Evolutionary conservation across 2,113 vertebrate species (phyloP), one percentile per base, ranked within the genome.

Genomic region (Mystacornis crossleyi): DNA sequence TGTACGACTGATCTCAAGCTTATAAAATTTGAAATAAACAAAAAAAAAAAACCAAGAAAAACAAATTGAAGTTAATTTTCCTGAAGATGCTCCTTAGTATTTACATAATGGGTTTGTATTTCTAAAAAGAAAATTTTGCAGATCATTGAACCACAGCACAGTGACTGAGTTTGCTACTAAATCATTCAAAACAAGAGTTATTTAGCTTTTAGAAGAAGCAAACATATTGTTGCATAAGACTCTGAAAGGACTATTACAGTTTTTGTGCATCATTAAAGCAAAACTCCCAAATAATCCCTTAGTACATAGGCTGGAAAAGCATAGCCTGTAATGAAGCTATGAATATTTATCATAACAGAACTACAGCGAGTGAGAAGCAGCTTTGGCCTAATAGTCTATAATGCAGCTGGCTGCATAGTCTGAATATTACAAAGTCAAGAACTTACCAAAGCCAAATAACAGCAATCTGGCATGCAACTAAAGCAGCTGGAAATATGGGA

Each of bases 91-190:
- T 97, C 19, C 85, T 92, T 86, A 89, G 55, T 70, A 94, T 85
- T 97, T 96, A 87, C 95, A 97, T 97, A 97, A 96, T 95, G 79
- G 73, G 74, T 89, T 95, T 95, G 65, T 95, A 92, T 90, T 96
- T 96, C 83, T 95, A 88, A 89, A 96, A 94, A 96, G 92, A 96
- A 97, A 94, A 97, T 97, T 97, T 97, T 97, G 88, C 89, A 94
- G 93, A 88, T 77, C 95, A 72, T 12, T 97, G 97, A 97, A 75
- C 94, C 81, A 91, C 61, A 92, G 64, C 84, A 78, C 55, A 96
- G 74, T 12, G 2, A 74, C 88, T 95, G 78, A 91, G 72, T 96
- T 97, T 96, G 88, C 79, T 91, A 93, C 86, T 96, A 89, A 94
- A 96, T 97, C 95, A 95, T 97, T 97, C 90, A 94, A 95, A 96